These are phyloP conservation scores for Upupa epops DNA, from an alignment of 2,113 vertebrate genomes.

Conservation along the genomic window DNA sequence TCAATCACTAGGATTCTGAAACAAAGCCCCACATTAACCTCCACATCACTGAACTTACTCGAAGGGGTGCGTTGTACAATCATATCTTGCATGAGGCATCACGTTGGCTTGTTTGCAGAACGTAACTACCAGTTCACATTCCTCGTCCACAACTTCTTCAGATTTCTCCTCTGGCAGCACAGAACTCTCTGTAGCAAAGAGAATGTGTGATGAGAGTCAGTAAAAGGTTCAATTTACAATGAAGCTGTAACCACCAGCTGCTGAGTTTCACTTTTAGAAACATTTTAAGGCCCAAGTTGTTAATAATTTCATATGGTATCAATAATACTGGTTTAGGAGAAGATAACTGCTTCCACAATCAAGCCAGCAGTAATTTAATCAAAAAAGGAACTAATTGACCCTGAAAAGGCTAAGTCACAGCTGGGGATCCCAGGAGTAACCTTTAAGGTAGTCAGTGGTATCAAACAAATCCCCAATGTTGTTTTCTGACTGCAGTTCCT, in stretches of 20 bases:
- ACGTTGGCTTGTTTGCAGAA: constrained; percentile 48
- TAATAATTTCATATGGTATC: neutral
- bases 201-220: neutral
- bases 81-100: constrained; percentile 55
- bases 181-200: neutral
- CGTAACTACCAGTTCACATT: constrained; percentile 53
- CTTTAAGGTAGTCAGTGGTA: accelerated
- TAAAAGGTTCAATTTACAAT: too few relatives aligned
- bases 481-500: neutral
- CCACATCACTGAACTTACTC: neutral
- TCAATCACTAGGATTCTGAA: too few relatives aligned
- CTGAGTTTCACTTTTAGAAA: neutral
- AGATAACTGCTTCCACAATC: neutral
- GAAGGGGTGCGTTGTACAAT: constrained; percentile 23
- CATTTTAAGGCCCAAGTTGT: accelerated
- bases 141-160: constrained; percentile 42
- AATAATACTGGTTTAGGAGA: neutral
- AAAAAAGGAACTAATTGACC: neutral
- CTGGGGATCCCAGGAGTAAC: neutral
- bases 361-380: neutral
- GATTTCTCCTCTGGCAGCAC: neutral
- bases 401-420: neutral
- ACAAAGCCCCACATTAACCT: accelerated
- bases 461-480: neutral
- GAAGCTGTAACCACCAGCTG: too few relatives aligned